Base-by-base conservation (phyloP, 2,888 invertebrate species). In the Phaedon cochleariae region DNA sequence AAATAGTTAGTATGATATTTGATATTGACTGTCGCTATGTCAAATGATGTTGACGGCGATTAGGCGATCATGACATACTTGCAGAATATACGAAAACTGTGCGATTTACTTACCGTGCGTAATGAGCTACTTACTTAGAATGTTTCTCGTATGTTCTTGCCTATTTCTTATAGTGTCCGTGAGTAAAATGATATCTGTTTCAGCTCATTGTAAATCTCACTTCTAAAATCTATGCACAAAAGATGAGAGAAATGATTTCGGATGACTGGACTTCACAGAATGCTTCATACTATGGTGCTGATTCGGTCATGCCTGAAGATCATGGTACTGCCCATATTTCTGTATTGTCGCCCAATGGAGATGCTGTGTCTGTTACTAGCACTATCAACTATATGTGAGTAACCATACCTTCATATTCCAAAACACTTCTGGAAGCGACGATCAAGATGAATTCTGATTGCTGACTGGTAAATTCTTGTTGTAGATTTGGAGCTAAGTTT, bases 291-390 rank as follows among this genome's bases (percentile, higher is more conserved):
- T 95, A 96, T 78, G 94, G 93, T 0, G 92, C 91, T 0, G 83
- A 88, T 17, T 88, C 87, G 73, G 72, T 79, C 0, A 85, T 87
- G 62, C 82, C 85, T 0, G 89, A 92, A 59, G 92, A 93, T 82
- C 92, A 93, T 78, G 97, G 98, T 60, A 98, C 98, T 0, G 92
- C 96, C 0, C 96, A 98, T 77, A 86, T 96, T n/a, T 90, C 92
- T 0, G 90, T 97, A 4, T 74, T 97, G 34, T 91, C 91, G 3
- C 89, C 91, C 0, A 91, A 95, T 79, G 98, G 97, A 17, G 94
- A 96, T 83, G 97, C 94, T 2, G 92, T 97, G 10, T 90, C 95
- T 0, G 91, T 92, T 12, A 98, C 98, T 0, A 93, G 94, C 77
- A 95, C 96, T 12, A 88, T 98, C 12, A 98, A 98, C 81, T 86